Evolutionary conservation across 2,113 vertebrate genomes (phyloP).

Genomic region (Notechis scutatus): DNA sequence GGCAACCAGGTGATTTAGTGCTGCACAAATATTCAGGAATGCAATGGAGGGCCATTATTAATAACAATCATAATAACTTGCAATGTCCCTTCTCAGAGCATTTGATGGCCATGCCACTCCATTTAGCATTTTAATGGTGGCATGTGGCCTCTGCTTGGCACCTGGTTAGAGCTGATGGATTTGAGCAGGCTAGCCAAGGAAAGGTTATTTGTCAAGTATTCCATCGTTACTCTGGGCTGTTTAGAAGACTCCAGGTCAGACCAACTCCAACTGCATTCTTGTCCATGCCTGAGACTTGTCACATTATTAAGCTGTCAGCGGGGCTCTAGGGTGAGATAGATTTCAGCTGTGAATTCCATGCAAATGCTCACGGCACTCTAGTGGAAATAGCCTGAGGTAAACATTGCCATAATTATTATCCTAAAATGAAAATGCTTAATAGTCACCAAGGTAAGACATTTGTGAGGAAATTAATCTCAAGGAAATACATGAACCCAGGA

Average conservation of each 20-base stretch:
- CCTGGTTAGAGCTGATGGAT: conserved; percentile 73
- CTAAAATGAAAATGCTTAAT: conserved; percentile 60
- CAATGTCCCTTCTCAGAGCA: conserved; percentile 74
- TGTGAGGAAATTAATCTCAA: conserved; percentile 42
- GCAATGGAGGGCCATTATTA: conserved; percentile 70
- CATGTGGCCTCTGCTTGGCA: conserved; percentile 75
- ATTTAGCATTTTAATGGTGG: conserved; percentile 82
- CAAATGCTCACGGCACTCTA: conserved; percentile 71
- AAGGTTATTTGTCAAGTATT: conserved; percentile 78
- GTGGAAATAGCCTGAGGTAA: conserved; percentile 74
- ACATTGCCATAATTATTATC: conserved; percentile 65
- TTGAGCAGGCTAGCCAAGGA: conserved; percentile 68
- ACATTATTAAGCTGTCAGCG: conserved; percentile 86
- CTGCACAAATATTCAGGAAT: conserved; percentile 71
- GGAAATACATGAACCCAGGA: not conserved
- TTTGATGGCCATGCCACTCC: conserved; percentile 74
- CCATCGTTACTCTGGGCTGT: conserved; percentile 50
- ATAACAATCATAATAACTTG: conserved; percentile 79
- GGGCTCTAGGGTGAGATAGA: conserved; percentile 71
- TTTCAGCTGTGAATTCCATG: conserved; percentile 80
- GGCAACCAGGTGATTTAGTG: conserved; percentile 71
- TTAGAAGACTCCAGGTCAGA: conserved; percentile 73
- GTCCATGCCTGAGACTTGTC: conserved; percentile 80
- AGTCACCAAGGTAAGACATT: conserved; percentile 40
- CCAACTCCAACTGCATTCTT: conserved; percentile 71